Evolutionary conservation across 2,888 invertebrate genomes (phyloP), one percentile per base, ranked within the genome.

Genomic region (Drosophila colorata): DNA sequence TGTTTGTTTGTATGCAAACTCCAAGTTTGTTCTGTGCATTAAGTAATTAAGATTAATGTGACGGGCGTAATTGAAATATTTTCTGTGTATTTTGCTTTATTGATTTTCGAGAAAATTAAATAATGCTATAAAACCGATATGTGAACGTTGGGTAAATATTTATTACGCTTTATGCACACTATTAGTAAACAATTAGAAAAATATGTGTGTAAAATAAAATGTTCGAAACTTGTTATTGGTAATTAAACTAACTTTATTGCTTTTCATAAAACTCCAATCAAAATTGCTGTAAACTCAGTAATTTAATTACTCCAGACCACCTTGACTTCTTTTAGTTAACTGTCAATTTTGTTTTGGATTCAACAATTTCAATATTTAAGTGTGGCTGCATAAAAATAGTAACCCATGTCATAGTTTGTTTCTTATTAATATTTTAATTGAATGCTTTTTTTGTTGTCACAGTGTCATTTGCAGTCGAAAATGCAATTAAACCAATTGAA

Each of bases 21-120:
- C 5, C 43, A 61, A 61, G 67, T 48, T 73, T 68, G 47, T 48
- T 49, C 14, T 44, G 37, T 40, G 51, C 77, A 56, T 56, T 63
- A 52, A 65, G 65, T 78, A 78, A 76, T 76, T 70, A 59, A 63
- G 72, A 80, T 74, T 52, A 68, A 80, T 77, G 44, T 33, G 35
- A 48, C 20, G 63, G 13, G 18, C 20, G n/a, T 49, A 63, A 74
- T 69, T 52, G 13, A 58, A 58, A 44, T 37, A 28, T 38, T 31
- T 16, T 37, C 18, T 40, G 40, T 37, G 37, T 31, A 47, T 48
- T 47, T 56, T n/a, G 18, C 11, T 31, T 55, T 23, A 70, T 51
- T 59, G 59, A 58, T 51, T 66, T 53, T 31, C 6, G 9, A 5
- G n/a, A 23, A 16, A 49, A 37, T 41, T 13, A 41, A 40, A 7